Percentiles rank a stretch among this genome's conserved stretches.
Conservation (phyloP, 2,797 vertebrate species). For the Labroides dimidiatus region DNA sequence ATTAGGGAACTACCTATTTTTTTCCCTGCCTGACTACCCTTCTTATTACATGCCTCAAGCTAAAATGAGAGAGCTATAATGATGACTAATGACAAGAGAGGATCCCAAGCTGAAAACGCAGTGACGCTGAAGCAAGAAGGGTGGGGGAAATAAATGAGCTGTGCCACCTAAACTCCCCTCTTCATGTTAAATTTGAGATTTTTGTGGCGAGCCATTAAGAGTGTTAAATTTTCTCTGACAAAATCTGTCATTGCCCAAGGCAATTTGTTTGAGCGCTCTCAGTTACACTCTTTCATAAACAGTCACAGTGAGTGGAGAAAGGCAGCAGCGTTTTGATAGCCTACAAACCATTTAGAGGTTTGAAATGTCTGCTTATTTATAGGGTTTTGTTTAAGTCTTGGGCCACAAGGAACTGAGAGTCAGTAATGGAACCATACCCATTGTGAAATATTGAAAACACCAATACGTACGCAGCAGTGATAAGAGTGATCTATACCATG, state of each 20-base stretch:
- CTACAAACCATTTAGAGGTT: slow-evolving; percentile 41
- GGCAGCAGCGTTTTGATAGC: slow-evolving; percentile 37
- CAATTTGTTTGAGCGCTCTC: slow-evolving; percentile 54
- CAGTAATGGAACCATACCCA: slow-evolving; percentile 17
- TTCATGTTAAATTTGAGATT: slow-evolving; percentile 47
- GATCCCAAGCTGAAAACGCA: slow-evolving; percentile 51
- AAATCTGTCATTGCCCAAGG: slow-evolving; percentile 55
- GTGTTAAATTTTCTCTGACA: slow-evolving; percentile 39
- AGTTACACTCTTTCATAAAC: slow-evolving; percentile 49
- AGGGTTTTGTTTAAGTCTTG: slow-evolving; percentile 10
- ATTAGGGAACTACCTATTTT: slow-evolving; percentile 57
- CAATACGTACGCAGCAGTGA: slow-evolving; percentile 29
- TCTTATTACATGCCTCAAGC: slow-evolving; percentile 71
- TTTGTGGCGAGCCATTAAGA: slow-evolving; percentile 54
- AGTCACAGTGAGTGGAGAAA: slow-evolving; percentile 67
- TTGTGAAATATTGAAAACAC: slow-evolving; percentile 26
- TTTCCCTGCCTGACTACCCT: slow-evolving; percentile 49
- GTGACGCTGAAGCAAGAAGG: slow-evolving; percentile 37
- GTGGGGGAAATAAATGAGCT: slow-evolving; percentile 54
- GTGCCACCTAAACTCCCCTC: slow-evolving; percentile 17
- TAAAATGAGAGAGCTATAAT: slow-evolving; percentile 67
- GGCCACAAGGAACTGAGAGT: slow-evolving; percentile 25
- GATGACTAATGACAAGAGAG: slow-evolving; percentile 74
- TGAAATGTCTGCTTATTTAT: slow-evolving; percentile 32
- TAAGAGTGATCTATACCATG: slow-evolving; percentile 6